phyloP scores from a whole-genome alignment of 1,140 invertebrate species.

The Aphis gossypii region DNA sequence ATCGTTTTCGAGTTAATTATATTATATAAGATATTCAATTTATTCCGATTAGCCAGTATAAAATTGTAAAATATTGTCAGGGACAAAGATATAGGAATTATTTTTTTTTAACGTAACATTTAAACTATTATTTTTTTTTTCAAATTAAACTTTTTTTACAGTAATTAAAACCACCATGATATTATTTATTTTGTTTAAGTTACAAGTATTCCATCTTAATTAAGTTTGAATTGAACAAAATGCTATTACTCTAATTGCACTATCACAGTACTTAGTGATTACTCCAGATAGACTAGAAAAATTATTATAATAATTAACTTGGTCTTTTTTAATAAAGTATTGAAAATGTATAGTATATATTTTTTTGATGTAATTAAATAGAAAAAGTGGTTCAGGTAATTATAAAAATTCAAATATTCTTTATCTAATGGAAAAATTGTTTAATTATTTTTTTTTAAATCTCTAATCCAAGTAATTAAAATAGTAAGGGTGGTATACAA shows the following conservation, averaged over 20 bases:
- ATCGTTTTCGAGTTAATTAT: not conserved
- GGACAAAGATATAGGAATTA: no score
- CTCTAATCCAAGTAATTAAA: not conserved
- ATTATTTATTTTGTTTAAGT: not conserved
- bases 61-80: not conserved
- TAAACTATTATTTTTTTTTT: not conserved
- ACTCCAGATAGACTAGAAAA: not conserved
- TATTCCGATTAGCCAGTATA: not conserved
- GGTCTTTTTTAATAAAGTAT: slow-evolving; percentile 1
- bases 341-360: not conserved
- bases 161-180: not conserved
- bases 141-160: not conserved
- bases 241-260: not conserved
- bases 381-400: no score
- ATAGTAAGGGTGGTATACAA: not conserved
- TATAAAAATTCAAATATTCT: no score
- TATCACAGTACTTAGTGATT: not conserved
- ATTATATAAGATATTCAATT: not conserved
- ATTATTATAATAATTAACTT: not conserved
- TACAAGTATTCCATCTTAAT: not conserved
- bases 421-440: no score
- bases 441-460: not conserved
- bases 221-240: not conserved
- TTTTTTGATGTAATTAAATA: not conserved
- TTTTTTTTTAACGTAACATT: not conserved